Evolutionary conservation across 2,888 invertebrate genomes (phyloP), one percentile per base, ranked within the genome.

Genomic region (Epirrita christyi): DNA sequence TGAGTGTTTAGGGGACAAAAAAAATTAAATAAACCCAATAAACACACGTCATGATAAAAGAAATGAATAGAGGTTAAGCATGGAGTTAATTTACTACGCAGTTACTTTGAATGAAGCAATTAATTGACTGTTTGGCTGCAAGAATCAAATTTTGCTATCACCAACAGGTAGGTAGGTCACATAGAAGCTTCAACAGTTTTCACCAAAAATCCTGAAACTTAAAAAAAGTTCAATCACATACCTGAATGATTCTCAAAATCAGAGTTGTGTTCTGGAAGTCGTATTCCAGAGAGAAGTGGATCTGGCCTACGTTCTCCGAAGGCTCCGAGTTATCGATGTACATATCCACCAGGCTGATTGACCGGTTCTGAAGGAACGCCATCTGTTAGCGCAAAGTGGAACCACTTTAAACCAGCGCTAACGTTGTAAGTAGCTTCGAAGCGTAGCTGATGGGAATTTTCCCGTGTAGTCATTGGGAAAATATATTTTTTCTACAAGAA

Each of bases 281-380:
- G 86, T 98, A 98, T 86, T 98, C 97, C 84, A 98, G 90, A 52
- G 97, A 97, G 93, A 98, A 98, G 86, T 98, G 97, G 73, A 98
- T 98, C 92, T 98, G 97, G 52, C 98, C 98, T 70, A 98, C 97
- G 90, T 97, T 97, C 92, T 98, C 98, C 70, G 96, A 96, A 1
- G 97, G 96, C 86, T 98, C 98, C 59, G 97, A 95, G 88, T 97
- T 97, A 92, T 98, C 98, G 88, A 97, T 97, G 93, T 97, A 97
- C 97, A 98, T 98, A 85, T 97, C 97, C 86, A 97, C 97, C 94
- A 97, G 93, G 34, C 97, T 97, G 80, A 97, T 96, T 78, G 97
- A 97, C 83, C 97, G 96, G 89, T 95, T 97, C 94, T 97, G 96
- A 78, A 96, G 94, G 89, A 96, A 96, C 88, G 92, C 92, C 92